Conservation (phyloP, 2,797 vertebrate species). For the Spheniscus humboldti region DNA sequence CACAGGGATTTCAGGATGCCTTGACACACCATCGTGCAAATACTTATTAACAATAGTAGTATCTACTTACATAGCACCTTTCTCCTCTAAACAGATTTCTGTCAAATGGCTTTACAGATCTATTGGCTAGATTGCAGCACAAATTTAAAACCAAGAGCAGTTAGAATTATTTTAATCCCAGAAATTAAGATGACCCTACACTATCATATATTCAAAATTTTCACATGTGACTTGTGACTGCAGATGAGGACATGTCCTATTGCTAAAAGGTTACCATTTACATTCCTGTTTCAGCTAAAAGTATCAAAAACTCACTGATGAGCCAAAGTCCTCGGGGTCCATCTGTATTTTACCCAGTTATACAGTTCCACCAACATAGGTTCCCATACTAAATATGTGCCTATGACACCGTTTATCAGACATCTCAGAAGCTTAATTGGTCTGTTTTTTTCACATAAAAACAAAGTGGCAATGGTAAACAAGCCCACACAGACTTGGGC, state of each 20-base stretch:
- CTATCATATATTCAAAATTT: background rate
- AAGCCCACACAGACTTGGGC: background rate
- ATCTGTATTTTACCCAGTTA: background rate
- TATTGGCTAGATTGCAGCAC: background rate
- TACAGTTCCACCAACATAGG: accelerated
- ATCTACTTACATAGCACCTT: background rate
- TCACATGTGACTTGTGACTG: background rate
- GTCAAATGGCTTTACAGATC: background rate
- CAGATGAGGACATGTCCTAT: background rate
- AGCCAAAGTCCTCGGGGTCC: background rate
- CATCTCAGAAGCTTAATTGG: background rate
- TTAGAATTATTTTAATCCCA: background rate
- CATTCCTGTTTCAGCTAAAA: background rate
- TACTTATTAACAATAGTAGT: background rate
- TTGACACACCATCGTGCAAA: background rate
- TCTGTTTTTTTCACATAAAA: background rate
- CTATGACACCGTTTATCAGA: background rate
- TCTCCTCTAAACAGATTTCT: background rate
- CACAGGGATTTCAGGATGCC: background rate
- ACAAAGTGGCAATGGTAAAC: background rate
- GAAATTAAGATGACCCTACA: background rate
- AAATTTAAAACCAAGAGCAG: background rate
- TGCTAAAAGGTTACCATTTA: background rate
- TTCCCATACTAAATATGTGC: background rate
- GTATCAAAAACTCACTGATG: background rate